A percentile compares a stretch with the other conserved stretches of the same genome.
Evolutionary conservation across 2,888 invertebrate genomes (phyloP).

Genomic region (Elmis aenea): DNA sequence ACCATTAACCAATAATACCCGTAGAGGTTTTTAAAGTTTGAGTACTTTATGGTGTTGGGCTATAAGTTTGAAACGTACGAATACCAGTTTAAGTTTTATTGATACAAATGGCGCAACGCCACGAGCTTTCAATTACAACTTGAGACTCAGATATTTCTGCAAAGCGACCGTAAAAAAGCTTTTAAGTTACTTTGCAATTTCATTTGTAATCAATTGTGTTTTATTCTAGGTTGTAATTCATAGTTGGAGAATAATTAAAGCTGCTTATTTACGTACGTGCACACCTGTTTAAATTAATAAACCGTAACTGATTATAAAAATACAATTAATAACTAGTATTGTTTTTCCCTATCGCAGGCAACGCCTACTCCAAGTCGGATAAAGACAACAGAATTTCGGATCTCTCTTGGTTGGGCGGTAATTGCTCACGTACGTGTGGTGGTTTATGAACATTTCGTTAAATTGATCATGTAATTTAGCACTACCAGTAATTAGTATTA

Average conservation of each 20-base stretch:
- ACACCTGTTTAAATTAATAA: slow-evolving; percentile 17
- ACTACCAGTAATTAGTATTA: slow-evolving; percentile 19
- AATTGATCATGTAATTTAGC: slow-evolving; percentile 15
- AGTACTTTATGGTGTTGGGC: too few relatives aligned
- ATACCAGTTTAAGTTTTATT: too few relatives aligned
- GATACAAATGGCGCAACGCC: neutral
- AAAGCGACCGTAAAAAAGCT: too few relatives aligned
- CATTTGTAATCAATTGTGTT: too few relatives aligned
- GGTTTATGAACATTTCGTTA: slow-evolving; percentile 19
- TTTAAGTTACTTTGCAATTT: too few relatives aligned
- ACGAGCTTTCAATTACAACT: too few relatives aligned
- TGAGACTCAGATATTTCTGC: too few relatives aligned
- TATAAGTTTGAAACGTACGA: too few relatives aligned
- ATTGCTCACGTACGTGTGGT: slow-evolving; percentile 1
- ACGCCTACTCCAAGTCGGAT: slow-evolving; percentile 13
- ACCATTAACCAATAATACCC: too few relatives aligned
- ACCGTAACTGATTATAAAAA: slow-evolving; percentile 11
- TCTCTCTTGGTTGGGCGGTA: neutral
- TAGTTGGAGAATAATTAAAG: slow-evolving; percentile 13
- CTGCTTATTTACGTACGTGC: slow-evolving; percentile 5
- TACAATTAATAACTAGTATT: slow-evolving; percentile 18
- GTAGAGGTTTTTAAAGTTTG: too few relatives aligned
- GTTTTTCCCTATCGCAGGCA: slow-evolving; percentile 14
- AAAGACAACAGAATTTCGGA: slow-evolving; percentile 6
- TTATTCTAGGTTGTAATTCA: slow-evolving; percentile 6